Conservation (phyloP, 2,888 invertebrate species). For the Rutpela maculata region DNA sequence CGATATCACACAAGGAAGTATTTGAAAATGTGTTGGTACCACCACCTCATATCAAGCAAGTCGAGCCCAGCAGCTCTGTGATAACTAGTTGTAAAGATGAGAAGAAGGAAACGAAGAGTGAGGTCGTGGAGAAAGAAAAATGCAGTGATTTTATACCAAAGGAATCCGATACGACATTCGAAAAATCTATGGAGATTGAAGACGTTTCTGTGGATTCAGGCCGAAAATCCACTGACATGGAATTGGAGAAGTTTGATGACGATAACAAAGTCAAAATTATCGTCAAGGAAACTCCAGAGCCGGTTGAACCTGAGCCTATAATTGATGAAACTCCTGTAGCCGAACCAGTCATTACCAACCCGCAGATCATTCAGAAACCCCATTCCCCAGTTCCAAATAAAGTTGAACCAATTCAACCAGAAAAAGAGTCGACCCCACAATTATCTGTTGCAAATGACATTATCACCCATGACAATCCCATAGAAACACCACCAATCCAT, state of each 20-base stretch:
- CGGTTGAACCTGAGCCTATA: slow-evolving; percentile 7
- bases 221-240: slow-evolving; percentile 65
- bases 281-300: slow-evolving; percentile 27
- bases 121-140: slow-evolving; percentile 41
- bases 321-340: slow-evolving; percentile 24
- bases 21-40: slow-evolving; percentile 61
- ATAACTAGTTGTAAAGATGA: slow-evolving; percentile 43
- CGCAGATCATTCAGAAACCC: not conserved
- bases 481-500: not conserved
- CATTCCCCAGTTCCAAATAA: not conserved
- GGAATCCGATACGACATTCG: slow-evolving; percentile 31
- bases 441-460: not conserved
- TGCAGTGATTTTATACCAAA: slow-evolving; percentile 42
- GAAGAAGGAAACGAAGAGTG: slow-evolving; percentile 34
- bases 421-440: not conserved
- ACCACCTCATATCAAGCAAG: slow-evolving; percentile 48
- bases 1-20: slow-evolving; percentile 71
- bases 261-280: slow-evolving; percentile 41
- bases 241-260: slow-evolving; percentile 64
- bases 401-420: not conserved
- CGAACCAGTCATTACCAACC: slow-evolving; percentile 8
- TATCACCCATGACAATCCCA: not conserved
- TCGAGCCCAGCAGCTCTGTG: slow-evolving; percentile 43
- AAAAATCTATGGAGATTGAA: slow-evolving; percentile 46
- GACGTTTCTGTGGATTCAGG: slow-evolving; percentile 54